Base-by-base conservation (phyloP, 2,888 invertebrate genomes). In the Pristionchus exspectatus region DNA sequence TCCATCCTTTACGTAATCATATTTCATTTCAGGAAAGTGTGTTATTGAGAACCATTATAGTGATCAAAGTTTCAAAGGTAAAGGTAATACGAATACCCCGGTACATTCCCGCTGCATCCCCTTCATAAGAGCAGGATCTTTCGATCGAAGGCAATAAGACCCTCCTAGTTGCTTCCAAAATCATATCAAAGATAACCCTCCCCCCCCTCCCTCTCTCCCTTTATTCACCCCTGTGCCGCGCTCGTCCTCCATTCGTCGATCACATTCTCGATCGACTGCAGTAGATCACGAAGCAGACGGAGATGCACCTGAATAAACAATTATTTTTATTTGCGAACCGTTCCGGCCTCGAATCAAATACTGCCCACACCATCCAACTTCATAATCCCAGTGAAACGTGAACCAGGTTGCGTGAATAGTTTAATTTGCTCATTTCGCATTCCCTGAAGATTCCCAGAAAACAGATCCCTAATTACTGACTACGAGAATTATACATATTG, bases 241-340 rank as follows among this genome's bases (percentile, higher is more conserved):
- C 95, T 97, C 96, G 96, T 96, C 95, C 97, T 96, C 97, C 97
- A 97, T 83, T 97, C 97, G 96, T 98, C 98, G 95, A 99, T 98
- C 95, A 99, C 99, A 21, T 98, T 98, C 96, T 99, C 99, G 90
- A 99, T 96, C 0, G 98, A 98, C 96, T 98, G 98, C 56, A 99
- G 96, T 63, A 99, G 97, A 95, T 99, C 99, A 24, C 98, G 98
- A 0, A 99, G 96, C 89, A 99, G 96, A 91, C 98, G 96, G 95
- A 99, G 98, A 96, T 99, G 99, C 93, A 99, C 98, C 81, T 81
- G 81, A 21, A 77, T 30, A 18, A 74, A 33, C 16, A 74, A 38
- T 74, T 33, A 33, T 33, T 77, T 10, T 50, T 50, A 50, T 10
- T 0, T 9, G 5, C 44, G 7, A 50, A 50, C n/a, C 10, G 44